Evolutionary conservation across 2,797 vertebrate genomes (phyloP), one percentile per base, ranked within the genome.

Genomic region (Distichodus sexfasciatus): DNA sequence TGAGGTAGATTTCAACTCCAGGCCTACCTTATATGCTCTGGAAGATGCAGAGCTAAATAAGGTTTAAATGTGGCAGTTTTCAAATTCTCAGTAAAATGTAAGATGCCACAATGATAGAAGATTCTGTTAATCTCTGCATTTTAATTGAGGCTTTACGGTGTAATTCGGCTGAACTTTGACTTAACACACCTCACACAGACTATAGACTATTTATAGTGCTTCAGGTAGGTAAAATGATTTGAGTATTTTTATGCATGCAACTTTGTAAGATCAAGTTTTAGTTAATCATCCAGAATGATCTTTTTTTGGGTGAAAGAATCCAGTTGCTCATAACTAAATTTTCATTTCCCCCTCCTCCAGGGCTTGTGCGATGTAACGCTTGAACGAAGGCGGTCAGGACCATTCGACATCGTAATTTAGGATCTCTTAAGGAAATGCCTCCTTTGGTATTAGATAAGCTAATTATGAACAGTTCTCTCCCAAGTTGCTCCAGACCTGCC

Each of bases 391-490:
- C 17, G 8, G n/a, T 53, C 28, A 33, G 3, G 6, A 0, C 19
- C 12, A 9, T 59, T 43, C 36, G 26, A 4, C 12, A 31, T 12
- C 38, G 29, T 33, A 61, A 21, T 43, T 4, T 21, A 11, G 35
- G 33, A 28, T 28, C 11, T 15, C 17, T 47, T 21, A 9, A 19
- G 12, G 64, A 28, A 26, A 48, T 23, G 51, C 66, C 24, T 72
- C 11, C 4, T 12, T 50, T 47, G 6, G 17, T 15, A 33, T 57
- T 48, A 35, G 44, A 44, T 15, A 29, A 53, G 33, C 48, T 77
- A 60, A 73, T 75, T 75, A 68, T 63, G 43, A 58, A 8, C 46
- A 53, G 59, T n/a, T 41, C 38, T 55, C 17, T 65, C 60, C 64
- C 55, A 36, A 10, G 26, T 29, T 58, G 44, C 59, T 74, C 35